Evolutionary conservation across 1,140 invertebrate genomes (phyloP), one percentile per base, ranked within the genome.

Genomic region (Orius laevigatus): DNA sequence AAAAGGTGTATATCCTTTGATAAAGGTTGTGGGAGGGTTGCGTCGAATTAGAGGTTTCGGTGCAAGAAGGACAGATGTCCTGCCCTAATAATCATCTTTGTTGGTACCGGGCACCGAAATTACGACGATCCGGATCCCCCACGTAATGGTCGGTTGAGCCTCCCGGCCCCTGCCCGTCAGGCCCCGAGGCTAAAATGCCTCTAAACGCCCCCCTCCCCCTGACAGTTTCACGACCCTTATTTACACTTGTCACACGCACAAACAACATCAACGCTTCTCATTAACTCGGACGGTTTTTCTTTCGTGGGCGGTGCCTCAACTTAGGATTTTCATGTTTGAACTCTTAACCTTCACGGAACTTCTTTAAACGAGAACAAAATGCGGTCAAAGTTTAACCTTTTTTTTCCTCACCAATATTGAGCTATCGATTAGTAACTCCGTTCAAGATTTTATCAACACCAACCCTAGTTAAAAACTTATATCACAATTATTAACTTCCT

Each of bases 241-340:
- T 42, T 42, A 42, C 40, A 42, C 40, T 42, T 42, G 40, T 42
- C 12, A 42, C 40, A 42, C 40, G 40, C 40, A 42, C 40, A 42
- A 16, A 19, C 18, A 19, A 42, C 40, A 42, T 42, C 40, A 42
- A 42, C n/a, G n/a, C 15, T 38, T 38, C 15, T 12, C 36, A 38
- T n/a, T 38, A 25, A 25, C 25, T 25, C 25, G 25, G n/a, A n/a
- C n/a, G n/a, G n/a, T 8, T 25, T 25, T 25, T 25, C 25, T 25
- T 25, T 25, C 25, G 25, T 25, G 25, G 25, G 25, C 25, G 25
- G 25, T 4, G 25, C 25, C 8, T 8, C 3, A 25, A 8, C 8
- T 25, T 25, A 25, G 8, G 3, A 4, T 25, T 25, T 25, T 25
- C 25, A 25, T 8, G 25, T 25, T 25, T 25, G 25, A 25, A 25